A percentile compares a stretch with the other conserved stretches of the same genome.
These are phyloP conservation scores for Hydrochoerus hydrochaeris DNA, from an alignment of 2,113 vertebrate species.

Conservation along the genomic window DNA sequence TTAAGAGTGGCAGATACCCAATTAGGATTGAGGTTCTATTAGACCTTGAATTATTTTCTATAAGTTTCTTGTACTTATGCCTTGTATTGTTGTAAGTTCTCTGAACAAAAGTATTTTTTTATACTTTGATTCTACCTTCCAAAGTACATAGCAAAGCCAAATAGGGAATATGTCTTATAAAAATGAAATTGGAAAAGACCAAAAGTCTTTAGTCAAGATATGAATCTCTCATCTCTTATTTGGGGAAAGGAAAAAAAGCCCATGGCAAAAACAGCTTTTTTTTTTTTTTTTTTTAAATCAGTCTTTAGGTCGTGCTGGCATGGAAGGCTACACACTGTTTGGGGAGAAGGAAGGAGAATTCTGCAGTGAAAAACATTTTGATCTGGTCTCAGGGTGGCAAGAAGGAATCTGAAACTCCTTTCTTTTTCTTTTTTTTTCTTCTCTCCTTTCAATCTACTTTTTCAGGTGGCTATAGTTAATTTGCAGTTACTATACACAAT, in stretches of 20 bases:
- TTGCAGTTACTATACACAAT: slow-evolving; percentile 61
- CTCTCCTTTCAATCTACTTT: slow-evolving; percentile 20
- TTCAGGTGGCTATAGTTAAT: slow-evolving; percentile 46
- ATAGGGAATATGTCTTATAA: background rate
- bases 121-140: slow-evolving; percentile 11
- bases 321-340: background rate
- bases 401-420: slow-evolving; percentile 4
- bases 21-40: background rate
- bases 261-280: background rate
- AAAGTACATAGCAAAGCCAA: background rate
- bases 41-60: background rate
- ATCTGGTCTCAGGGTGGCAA: background rate
- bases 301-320: background rate
- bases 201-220: slow-evolving; percentile 26
- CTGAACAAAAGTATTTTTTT: background rate
- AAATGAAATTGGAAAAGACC: slow-evolving; percentile 37
- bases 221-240: slow-evolving; percentile 22
- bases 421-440: background rate
- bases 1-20: background rate
- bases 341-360: background rate
- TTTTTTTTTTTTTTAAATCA: background rate
- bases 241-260: background rate
- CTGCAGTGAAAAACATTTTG: slow-evolving; percentile 33
- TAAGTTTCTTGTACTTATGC: background rate
- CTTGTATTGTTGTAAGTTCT: background rate